Base-by-base conservation (phyloP, 1,140 invertebrate genomes). In the Philopotamus ludificatus region DNA sequence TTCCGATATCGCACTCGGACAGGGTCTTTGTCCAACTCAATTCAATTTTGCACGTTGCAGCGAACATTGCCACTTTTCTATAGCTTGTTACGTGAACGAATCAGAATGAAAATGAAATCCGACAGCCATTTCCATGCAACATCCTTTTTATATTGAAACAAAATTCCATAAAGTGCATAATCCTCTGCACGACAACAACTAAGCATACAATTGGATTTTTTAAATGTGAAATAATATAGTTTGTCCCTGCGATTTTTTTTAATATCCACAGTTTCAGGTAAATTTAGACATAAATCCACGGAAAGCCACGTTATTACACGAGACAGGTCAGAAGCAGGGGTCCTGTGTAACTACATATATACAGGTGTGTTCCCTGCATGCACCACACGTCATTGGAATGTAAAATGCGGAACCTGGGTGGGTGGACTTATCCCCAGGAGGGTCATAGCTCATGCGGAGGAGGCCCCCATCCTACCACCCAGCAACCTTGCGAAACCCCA, bases 381-480 rank as follows among this genome's bases (percentile, higher is more conserved):
- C 51, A 54, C 2, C 51, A 25, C 8, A 25, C 22, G 51, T 28
- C 51, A 54, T 26, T 25, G 21, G 51, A 54, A 54, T 54, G 22
- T 54, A 28, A 26, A 54, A 54, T 54, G 28, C 12, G 51, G 28
- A 10, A 1, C 25, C 3, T 8, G 18, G 44, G 44, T 20, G 15
- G 18, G 18, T 20, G 44, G 15, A 16, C 18, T 20, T 47, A 47
- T 4, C 18, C 44, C 44, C 7, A 7, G 18, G 44, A 47, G 44
- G 28, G 28, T 12, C 28, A 34, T 34, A 34, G 12, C 28, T 34
- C 12, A 34, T 34, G 2, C 47, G 47, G 16, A 18, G 1, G 2
- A 3, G 15, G 10, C 16, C 10, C 21, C 3, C 15, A 49, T 49
- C 12, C 22, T 49, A 4, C 47, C 47, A 49, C 47, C 16, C 9